phyloP scores from a whole-genome alignment of 2,888 invertebrate species.

The Microctonus hyperodae region DNA sequence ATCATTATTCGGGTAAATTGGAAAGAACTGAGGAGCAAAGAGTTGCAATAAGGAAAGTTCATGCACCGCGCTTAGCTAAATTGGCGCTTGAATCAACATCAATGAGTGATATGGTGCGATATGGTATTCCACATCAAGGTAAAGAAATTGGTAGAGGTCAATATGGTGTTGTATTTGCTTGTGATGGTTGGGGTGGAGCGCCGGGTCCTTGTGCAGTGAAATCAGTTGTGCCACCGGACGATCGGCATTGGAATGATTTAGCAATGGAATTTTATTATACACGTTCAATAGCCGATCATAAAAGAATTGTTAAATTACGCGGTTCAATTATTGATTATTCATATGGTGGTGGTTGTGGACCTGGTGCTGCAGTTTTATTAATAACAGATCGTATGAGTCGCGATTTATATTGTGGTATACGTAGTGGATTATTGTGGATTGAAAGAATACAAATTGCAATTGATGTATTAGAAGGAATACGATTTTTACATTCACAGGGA shows the following conservation, averaged over 20 bases:
- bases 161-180: conserved; percentile 87
- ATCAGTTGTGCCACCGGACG: conserved; percentile 88
- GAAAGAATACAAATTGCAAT: conserved; percentile 75
- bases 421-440: conserved; percentile 72
- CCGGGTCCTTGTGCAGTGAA: conserved; percentile 83
- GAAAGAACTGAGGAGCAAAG: conserved; percentile 84
- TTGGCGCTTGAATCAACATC: conserved; percentile 85
- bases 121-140: conserved; percentile 74
- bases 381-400: conserved; percentile 77
- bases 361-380: conserved; percentile 78
- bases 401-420: conserved; percentile 81
- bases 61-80: conserved; percentile 83
- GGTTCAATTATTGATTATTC: conserved; percentile 84
- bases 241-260: conserved; percentile 87
- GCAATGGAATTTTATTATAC: conserved; percentile 93
- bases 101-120: conserved; percentile 77
- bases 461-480: conserved; percentile 86
- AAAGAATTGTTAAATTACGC: conserved; percentile 76
- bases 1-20: conserved; percentile 74
- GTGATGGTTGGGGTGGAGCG: conserved; percentile 76
- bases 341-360: conserved; percentile 69
- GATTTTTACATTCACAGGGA: conserved; percentile 88
- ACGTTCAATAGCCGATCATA: conserved; percentile 83
- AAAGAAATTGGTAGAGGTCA: conserved; percentile 82
- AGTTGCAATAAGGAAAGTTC: conserved; percentile 75